These are phyloP conservation scores for Cepaea nemoralis DNA, from an alignment of 1,140 invertebrate species.

Conservation along the genomic window DNA sequence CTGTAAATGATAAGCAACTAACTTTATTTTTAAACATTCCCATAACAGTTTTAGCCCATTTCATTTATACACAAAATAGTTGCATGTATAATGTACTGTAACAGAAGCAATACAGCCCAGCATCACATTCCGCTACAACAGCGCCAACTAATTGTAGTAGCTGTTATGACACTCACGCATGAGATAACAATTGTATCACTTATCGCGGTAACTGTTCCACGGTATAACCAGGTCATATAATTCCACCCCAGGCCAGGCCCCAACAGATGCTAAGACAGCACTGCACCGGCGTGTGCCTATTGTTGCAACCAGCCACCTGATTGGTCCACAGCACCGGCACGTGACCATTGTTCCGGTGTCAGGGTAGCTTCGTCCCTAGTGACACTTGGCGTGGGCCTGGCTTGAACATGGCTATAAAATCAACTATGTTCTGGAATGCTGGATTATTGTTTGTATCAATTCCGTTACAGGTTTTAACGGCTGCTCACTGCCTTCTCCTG, in stretches of 20 bases:
- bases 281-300: conserved; percentile 18
- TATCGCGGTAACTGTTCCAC: conserved; percentile 18
- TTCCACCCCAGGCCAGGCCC: not conserved
- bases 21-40: too few relatives aligned
- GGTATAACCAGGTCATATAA: conserved; percentile 1
- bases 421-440: conserved; percentile 1
- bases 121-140: too few relatives aligned
- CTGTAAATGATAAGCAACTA: too few relatives aligned
- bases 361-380: conserved; percentile 35
- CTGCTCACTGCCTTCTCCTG: too few relatives aligned
- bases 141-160: too few relatives aligned
- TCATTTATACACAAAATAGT: too few relatives aligned
- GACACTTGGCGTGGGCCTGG: conserved; percentile 38
- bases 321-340: conserved; percentile 15
- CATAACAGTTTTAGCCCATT: too few relatives aligned
- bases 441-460: too few relatives aligned
- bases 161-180: too few relatives aligned
- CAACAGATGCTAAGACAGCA: not conserved
- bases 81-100: too few relatives aligned
- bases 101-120: too few relatives aligned
- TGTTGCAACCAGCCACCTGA: conserved; percentile 9
- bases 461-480: too few relatives aligned
- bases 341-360: conserved; percentile 41
- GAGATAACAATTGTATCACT: not conserved
- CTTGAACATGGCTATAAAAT: conserved; percentile 24